phyloP scores from a whole-genome alignment of 2,888 invertebrate species.

The Drosophila hamatofila region DNA sequence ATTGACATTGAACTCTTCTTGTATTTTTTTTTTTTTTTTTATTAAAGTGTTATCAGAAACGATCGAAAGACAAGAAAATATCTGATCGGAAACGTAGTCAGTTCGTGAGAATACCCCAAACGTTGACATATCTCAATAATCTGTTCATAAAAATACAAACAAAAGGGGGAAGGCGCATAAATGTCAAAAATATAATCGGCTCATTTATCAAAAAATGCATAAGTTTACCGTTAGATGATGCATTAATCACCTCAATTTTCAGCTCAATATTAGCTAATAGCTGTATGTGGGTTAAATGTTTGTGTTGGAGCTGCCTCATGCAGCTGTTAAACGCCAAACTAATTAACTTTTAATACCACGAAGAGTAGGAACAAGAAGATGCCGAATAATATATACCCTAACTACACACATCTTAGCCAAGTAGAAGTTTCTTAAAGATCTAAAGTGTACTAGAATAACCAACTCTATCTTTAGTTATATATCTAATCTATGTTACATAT shows the following conservation, averaged over 20 bases:
- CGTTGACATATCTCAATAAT: constrained; percentile 64
- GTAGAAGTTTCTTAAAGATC: background rate
- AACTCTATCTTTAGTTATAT: background rate
- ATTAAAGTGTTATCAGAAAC: constrained; percentile 46
- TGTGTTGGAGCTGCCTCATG: constrained; percentile 13
- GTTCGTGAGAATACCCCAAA: constrained; percentile 43
- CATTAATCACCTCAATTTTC: constrained; percentile 55
- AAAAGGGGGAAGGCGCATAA: constrained; percentile 14
- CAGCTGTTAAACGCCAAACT: constrained; percentile 47
- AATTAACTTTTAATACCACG: constrained; percentile 56
- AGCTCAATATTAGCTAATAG: constrained; percentile 60
- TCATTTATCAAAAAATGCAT: constrained; percentile 72
- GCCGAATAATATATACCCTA: background rate
- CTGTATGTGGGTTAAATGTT: constrained; percentile 4
- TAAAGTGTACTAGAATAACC: background rate
- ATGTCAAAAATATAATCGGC: constrained; percentile 46
- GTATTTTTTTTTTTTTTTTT: background rate
- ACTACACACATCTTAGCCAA: background rate
- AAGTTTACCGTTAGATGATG: constrained; percentile 71
- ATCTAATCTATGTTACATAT: background rate
- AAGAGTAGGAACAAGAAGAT: background rate
- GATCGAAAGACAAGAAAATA: constrained; percentile 18
- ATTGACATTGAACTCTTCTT: constrained; percentile 72
- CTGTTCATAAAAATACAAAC: constrained; percentile 14
- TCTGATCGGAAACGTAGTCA: constrained; percentile 34